Evolutionary conservation across 2,888 invertebrate genomes (phyloP).

Genomic region (Chirona hameri): DNA sequence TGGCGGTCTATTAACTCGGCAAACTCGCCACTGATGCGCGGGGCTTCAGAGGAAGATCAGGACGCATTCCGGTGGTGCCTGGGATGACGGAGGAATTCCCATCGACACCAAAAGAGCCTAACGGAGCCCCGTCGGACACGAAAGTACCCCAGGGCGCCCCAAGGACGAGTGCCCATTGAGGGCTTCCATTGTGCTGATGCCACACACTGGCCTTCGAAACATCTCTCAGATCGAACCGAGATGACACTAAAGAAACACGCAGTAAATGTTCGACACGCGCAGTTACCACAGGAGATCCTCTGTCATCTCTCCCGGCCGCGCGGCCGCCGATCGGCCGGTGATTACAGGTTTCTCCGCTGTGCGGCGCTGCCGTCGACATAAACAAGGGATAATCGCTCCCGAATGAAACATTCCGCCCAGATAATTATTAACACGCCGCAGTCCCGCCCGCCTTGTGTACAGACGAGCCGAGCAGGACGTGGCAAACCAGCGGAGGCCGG

Average conservation of each 20-base stretch:
- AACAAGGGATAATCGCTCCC: not conserved
- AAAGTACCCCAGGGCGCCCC: not conserved
- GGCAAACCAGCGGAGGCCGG: no score
- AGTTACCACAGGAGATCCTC: no score
- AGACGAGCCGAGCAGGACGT: no score
- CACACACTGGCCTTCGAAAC: not conserved
- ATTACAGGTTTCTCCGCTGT: not conserved
- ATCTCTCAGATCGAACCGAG: not conserved
- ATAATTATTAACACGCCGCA: no score
- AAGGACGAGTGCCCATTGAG: not conserved
- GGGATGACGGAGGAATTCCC: not conserved
- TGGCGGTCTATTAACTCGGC: no score
- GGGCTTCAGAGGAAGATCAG: not conserved
- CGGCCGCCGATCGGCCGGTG: no score
- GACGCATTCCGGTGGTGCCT: not conserved
- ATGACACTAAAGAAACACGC: not conserved
- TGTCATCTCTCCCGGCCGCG: no score
- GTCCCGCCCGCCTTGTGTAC: no score
- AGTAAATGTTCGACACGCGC: not conserved
- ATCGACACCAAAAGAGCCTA: not conserved
- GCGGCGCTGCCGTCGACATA: not conserved
- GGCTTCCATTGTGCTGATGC: not conserved
- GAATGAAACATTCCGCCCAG: no score
- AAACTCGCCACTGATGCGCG: no score
- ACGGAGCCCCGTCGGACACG: not conserved